A percentile compares a stretch with the other conserved stretches of the same genome.
Evolutionary conservation across 2,113 vertebrate genomes (phyloP).

Genomic region (Phalacrocorax pelagicus): DNA sequence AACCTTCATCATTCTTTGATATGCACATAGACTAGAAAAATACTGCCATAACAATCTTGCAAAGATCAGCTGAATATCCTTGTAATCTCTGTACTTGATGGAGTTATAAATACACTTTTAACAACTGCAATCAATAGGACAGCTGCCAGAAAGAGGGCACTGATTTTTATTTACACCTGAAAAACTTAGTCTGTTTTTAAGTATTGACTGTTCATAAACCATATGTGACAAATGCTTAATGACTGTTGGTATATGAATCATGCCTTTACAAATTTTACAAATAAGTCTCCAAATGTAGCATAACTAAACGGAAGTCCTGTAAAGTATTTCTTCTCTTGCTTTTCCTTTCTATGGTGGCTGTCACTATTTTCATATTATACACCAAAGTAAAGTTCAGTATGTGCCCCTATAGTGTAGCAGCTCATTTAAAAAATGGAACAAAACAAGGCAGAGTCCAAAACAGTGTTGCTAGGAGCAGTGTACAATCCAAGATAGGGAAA

Average conservation of each 20-base stretch:
- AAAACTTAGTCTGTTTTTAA: neutral
- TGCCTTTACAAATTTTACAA: neutral
- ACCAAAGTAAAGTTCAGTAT: neutral
- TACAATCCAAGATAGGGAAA: neutral
- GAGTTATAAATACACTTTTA: neutral
- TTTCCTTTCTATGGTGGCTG: neutral
- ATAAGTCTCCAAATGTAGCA: neutral
- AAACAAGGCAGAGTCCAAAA: neutral
- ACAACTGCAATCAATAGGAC: neutral
- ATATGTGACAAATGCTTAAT: neutral
- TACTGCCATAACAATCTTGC: neutral
- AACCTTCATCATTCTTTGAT: neutral
- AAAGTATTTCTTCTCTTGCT: neutral
- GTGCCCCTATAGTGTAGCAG: neutral
- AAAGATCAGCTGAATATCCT: neutral
- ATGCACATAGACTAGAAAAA: neutral
- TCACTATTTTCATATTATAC: neutral
- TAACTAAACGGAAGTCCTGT: neutral
- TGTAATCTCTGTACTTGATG: neutral
- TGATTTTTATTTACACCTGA: conserved; percentile 34
- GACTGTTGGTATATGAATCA: neutral
- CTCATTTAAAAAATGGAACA: neutral
- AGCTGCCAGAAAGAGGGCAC: neutral
- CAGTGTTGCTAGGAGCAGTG: neutral
- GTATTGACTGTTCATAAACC: neutral